A percentile compares a stretch with the other conserved stretches of the same genome.
Conservation (phyloP, 2,797 vertebrate genomes). For the Sitta carolinensis region DNA sequence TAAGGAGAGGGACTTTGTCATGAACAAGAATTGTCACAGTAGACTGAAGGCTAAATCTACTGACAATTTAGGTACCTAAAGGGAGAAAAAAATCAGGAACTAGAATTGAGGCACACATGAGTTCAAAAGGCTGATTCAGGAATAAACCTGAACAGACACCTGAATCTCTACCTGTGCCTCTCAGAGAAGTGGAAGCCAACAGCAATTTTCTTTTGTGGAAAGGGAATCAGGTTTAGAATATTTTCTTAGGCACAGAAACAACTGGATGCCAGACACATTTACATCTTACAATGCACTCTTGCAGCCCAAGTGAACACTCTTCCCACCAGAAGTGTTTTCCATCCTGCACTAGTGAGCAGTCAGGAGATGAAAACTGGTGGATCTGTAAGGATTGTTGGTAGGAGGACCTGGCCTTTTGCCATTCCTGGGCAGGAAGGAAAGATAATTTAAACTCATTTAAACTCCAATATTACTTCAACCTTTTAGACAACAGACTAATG, state of each 20-base stretch:
- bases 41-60: not conserved
- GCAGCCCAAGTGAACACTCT: not conserved
- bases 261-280: accelerated
- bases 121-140: not conserved
- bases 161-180: not conserved
- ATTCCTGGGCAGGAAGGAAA: not conserved
- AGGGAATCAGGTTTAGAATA: not conserved
- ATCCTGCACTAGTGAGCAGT: not conserved
- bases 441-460: not conserved
- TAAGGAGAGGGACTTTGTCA: not conserved
- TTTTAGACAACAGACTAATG: not conserved
- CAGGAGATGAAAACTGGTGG: not conserved
- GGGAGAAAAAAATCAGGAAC: not conserved
- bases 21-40: not conserved
- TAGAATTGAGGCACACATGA: not conserved
- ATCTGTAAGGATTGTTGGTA: not conserved
- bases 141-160: not conserved
- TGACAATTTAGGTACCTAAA: not conserved
- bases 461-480: not conserved
- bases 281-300: not conserved
- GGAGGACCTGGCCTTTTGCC: not conserved
- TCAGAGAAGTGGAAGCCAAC: not conserved
- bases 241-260: not conserved
- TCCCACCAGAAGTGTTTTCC: not conserved
- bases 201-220: not conserved